Base-by-base conservation (phyloP, 2,888 invertebrate species). In the Xylocampa areola region DNA sequence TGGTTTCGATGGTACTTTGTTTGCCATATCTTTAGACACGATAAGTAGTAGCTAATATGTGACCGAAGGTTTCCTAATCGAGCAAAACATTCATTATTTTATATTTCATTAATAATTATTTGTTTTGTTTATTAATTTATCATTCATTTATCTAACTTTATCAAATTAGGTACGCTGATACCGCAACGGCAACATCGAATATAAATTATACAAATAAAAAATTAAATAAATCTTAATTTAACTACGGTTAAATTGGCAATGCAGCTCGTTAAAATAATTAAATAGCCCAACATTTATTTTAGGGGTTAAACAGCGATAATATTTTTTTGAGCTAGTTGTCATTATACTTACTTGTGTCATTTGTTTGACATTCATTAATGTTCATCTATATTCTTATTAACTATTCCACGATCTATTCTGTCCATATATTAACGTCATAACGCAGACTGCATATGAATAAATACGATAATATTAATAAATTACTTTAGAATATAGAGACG, bases 381-480 rank as follows among this genome's bases (percentile, higher is more conserved):
- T 54, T 55, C 60, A 65, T 69, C 55, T 65, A 72, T 69, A 69
- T 69, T 69, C 66, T 37, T 62, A 72, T 72, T 74, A 58, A 54
- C 44, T 54, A 68, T 71, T 63, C 70, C 62, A 73, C 73, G 61
- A 70, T 35, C 44, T 61, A 52, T 60, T 62, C 47, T 40, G 17
- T 54, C 35, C 61, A 67, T 72, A 69, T 51, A 57, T 66, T 67
- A 73, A 52, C 47, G 52, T 53, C 57, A 70, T 51, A 62, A 36
- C 45, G 41, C 30, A 48, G 55, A 59, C 54, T 66, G 43, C 27
- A 45, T 48, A 44, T 44, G 14, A 60, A 57, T 59, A 51, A 17
- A 52, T 48, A 47, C 30, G 35, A 55, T 73, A 59, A 62, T 79
- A 71, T 48, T 37, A 62, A 55, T 55, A 58, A 68, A 61, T 48